Evolutionary conservation across 2,888 invertebrate genomes (phyloP).

Genomic region (Meghimatium bilineatum): DNA sequence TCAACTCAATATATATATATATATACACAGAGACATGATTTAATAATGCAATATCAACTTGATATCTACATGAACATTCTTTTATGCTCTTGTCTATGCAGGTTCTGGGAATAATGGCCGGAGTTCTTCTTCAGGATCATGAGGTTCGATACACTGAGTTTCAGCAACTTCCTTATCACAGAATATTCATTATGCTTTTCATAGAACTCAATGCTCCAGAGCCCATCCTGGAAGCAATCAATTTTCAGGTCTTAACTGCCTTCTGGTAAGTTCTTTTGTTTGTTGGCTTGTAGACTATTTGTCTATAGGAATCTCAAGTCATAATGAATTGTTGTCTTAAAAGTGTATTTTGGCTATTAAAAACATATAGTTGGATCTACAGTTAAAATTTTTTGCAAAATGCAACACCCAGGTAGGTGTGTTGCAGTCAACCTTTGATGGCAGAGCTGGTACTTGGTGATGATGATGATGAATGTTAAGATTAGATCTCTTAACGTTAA

Average conservation of each 20-base stretch:
- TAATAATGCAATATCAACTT: background rate
- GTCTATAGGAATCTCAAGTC: background rate
- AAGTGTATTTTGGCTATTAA: too few relatives aligned
- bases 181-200: constrained; percentile 96
- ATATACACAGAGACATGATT: background rate
- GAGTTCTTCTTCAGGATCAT: constrained; percentile 96
- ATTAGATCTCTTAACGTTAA: too few relatives aligned
- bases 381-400: too few relatives aligned
- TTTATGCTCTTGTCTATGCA: constrained; percentile 50
- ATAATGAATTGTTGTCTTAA: too few relatives aligned
- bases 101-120: constrained; percentile 93
- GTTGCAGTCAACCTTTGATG: too few relatives aligned
- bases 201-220: constrained; percentile 95
- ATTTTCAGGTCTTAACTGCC: constrained; percentile 91
- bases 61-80: background rate
- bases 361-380: too few relatives aligned
- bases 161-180: constrained; percentile 97
- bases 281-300: background rate
- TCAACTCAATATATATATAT: background rate
- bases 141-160: constrained; percentile 92
- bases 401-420: too few relatives aligned
- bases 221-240: constrained; percentile 91
- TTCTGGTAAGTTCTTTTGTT: constrained; percentile 84
- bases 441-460: too few relatives aligned
- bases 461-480: too few relatives aligned